These are phyloP conservation scores for Troides helena DNA, from an alignment of 2,888 invertebrate genomes.

Conservation along the genomic window DNA sequence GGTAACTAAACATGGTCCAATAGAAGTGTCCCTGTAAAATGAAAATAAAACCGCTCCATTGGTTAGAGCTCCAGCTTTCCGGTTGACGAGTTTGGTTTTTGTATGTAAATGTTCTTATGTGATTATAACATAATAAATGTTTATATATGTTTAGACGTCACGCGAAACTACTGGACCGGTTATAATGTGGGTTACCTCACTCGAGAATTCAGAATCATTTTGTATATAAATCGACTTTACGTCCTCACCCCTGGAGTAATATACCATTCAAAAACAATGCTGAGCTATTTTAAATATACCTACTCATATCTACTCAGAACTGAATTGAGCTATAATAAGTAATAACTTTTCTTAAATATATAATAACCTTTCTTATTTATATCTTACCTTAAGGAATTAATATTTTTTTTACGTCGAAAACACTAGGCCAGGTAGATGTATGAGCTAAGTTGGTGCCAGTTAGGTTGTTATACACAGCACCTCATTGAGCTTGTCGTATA, in stretches of 20 bases:
- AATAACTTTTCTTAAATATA: not conserved
- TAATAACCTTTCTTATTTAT: too few species aligned
- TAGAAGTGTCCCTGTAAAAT: constrained; percentile 4
- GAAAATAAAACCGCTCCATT: not conserved
- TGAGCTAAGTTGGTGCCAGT: too few species aligned
- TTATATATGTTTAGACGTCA: not conserved
- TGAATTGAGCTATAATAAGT: not conserved
- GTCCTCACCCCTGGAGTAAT: not conserved
- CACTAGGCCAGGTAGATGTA: too few species aligned
- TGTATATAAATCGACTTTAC: not conserved
- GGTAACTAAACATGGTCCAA: not conserved
- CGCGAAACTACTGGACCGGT: not conserved
- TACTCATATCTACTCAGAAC: not conserved
- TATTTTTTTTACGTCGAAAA: too few species aligned
- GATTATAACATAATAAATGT: not conserved
- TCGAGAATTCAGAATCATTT: not conserved
- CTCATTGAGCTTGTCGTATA: too few species aligned
- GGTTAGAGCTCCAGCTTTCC: not conserved
- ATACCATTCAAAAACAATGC: not conserved
- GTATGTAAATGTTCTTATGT: constrained; percentile 1
- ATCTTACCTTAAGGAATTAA: too few species aligned
- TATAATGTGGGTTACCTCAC: not conserved
- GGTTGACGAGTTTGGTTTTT: constrained; percentile 11
- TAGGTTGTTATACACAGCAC: too few species aligned
- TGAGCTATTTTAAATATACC: not conserved